Conservation (phyloP, 2,113 vertebrate species). For the Phyllostomus hastatus region DNA sequence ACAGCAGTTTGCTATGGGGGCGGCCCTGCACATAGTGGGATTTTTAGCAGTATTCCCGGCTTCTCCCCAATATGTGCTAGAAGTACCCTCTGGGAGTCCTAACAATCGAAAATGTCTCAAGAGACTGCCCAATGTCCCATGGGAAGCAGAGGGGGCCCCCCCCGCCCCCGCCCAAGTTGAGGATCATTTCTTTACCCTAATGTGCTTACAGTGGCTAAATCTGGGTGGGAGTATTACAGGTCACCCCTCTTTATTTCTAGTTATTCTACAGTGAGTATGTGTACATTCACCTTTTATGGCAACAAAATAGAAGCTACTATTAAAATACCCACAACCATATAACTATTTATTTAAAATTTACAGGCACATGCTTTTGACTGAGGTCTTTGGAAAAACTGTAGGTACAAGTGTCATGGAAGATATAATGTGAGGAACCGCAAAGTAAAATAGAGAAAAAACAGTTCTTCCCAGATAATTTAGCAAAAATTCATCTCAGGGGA, state of each 20-base stretch:
- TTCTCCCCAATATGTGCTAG: background rate
- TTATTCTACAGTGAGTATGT: background rate
- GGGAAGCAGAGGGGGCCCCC: background rate
- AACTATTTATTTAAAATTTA: background rate
- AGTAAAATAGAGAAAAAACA: constrained; percentile 24
- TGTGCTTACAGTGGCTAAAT: background rate
- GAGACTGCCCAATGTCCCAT: too few species aligned
- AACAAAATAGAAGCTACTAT: background rate
- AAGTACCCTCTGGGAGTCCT: too few species aligned
- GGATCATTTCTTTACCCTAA: background rate
- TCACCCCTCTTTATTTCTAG: background rate
- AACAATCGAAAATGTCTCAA: background rate
- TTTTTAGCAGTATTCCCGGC: background rate
- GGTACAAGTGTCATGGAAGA: background rate
- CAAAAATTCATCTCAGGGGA: constrained; percentile 2
- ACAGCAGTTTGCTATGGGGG: background rate
- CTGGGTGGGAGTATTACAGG: background rate
- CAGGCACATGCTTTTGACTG: background rate
- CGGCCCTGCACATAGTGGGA: background rate
- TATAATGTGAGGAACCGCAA: background rate
- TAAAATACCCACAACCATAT: background rate
- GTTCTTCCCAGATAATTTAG: constrained; percentile 28
- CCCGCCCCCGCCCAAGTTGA: background rate
- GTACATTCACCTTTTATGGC: background rate
- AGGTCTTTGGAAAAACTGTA: background rate